Percentiles rank a stretch among this genome's conserved stretches.
Evolutionary conservation across 2,113 vertebrate species (phyloP).

Genomic region (Mesocricetus auratus): DNA sequence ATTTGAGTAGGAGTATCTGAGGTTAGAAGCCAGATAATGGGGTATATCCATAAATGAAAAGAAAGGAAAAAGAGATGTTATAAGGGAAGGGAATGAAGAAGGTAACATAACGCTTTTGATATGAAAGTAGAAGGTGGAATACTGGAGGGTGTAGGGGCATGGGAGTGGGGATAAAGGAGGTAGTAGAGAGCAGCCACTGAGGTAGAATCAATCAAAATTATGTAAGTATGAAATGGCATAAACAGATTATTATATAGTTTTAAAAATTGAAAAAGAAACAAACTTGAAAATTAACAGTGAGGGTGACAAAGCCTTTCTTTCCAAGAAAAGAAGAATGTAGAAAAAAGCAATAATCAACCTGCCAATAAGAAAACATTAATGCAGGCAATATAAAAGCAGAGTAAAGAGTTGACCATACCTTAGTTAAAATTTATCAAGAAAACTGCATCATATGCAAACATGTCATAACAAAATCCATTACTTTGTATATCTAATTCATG

Average conservation of each 20-base stretch:
- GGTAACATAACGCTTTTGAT: background rate
- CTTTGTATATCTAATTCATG: background rate
- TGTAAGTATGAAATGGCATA: background rate
- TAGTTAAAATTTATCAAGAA: slow-evolving; percentile 7
- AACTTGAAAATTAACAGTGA: background rate
- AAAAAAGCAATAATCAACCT: slow-evolving; percentile 47
- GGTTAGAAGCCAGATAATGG: background rate
- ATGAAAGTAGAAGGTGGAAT: background rate
- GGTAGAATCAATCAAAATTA: background rate
- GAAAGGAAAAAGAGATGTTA: background rate
- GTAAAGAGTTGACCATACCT: slow-evolving; percentile 1
- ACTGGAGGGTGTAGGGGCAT: no score
- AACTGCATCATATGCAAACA: background rate
- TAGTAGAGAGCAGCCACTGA: background rate
- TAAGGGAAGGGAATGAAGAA: no score
- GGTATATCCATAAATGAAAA: background rate
- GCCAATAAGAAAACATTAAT: background rate
- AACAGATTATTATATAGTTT: background rate
- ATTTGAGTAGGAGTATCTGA: background rate
- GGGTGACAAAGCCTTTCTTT: background rate
- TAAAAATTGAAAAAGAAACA: background rate
- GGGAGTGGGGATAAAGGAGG: background rate
- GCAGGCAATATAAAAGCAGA: background rate
- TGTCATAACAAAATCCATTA: background rate
- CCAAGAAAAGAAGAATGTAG: background rate